Base-by-base conservation (phyloP, 1,140 invertebrate species). In the Papilio glaucus region DNA sequence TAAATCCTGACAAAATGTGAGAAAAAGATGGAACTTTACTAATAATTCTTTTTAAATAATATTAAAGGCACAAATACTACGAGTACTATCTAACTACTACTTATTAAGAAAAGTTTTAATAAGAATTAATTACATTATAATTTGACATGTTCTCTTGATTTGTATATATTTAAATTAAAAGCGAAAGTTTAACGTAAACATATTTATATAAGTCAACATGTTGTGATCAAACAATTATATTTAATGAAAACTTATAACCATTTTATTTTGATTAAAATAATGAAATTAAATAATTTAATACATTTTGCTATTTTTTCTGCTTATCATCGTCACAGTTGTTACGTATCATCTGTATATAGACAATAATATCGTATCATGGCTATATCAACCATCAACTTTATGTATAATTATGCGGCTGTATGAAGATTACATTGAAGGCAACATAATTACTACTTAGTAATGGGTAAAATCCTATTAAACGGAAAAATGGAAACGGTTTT, bases 401-500 rank as follows among this genome's bases (percentile, higher is more conserved):
- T 24, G 49, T n/a, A n/a, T 57, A 57, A 57, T 57, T 57, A 57
- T 57, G 21, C 10, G 12, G 10, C 21, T 57, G 18, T 24, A 53
- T 53, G 10, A 24, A 57, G 49, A 57, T 57, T 57, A 18, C 42
- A 45, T 68, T 42, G 39, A 42, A 45, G 9, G 33, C 15, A 45
- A 42, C 9, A 53, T 37, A 15, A 69, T 69, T 12, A 49, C 8
- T 69, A 53, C 42, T 69, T 33, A 21, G 15, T 49, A 49, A 49
- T 49, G 26, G 42, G 42, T 53, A 49, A 69, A 45, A 69, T 69
- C 45, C 45, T 45, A 53, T 53, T 69, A 21, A 49, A 45, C 29
- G 42, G n/a, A n/a, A n/a, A n/a, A n/a, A n/a, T 53, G 67, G 42
- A 69, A 69, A 69, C 33, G 67, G 67, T 49, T 69, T 69, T 69